Conservation (phyloP, 2,113 vertebrate species). For the Bubo scandiacus region DNA sequence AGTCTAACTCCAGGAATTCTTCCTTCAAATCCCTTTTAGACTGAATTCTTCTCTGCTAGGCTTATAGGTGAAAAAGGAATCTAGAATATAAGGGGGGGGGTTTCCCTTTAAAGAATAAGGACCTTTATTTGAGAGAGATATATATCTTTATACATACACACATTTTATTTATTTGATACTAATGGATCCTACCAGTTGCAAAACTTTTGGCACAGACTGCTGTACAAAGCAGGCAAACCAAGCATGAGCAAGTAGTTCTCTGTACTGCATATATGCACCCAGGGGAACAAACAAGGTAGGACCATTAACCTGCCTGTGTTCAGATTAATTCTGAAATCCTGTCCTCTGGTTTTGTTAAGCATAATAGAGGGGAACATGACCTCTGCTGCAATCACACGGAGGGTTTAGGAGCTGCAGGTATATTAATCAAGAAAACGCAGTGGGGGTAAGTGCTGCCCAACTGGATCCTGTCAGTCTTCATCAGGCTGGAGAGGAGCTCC, state of each 20-base stretch:
- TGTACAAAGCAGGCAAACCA: background rate
- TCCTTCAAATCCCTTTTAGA: background rate
- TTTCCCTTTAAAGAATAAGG: background rate
- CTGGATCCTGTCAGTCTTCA: conserved; percentile 30
- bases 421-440: conserved; percentile 30
- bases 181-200: background rate
- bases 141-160: background rate
- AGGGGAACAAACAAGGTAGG: conserved; percentile 21
- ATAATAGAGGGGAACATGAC: conserved; percentile 26
- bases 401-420: background rate
- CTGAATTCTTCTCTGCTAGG: background rate
- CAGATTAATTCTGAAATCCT: conserved; percentile 34
- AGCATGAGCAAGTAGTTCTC: background rate
- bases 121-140: background rate
- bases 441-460: background rate
- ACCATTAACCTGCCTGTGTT: background rate
- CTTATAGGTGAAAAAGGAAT: background rate
- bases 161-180: background rate
- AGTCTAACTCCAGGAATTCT: background rate
- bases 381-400: background rate
- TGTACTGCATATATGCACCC: background rate
- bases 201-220: background rate
- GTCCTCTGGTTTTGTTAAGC: background rate
- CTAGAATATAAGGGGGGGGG: background rate
- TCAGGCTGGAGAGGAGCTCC: conserved; percentile 3